Evolutionary conservation across 35 echinoderm and acorn worm species (phyloP), one percentile per base, ranked within the genome.

Genomic region (Strongylocentrotus purpuratus): DNA sequence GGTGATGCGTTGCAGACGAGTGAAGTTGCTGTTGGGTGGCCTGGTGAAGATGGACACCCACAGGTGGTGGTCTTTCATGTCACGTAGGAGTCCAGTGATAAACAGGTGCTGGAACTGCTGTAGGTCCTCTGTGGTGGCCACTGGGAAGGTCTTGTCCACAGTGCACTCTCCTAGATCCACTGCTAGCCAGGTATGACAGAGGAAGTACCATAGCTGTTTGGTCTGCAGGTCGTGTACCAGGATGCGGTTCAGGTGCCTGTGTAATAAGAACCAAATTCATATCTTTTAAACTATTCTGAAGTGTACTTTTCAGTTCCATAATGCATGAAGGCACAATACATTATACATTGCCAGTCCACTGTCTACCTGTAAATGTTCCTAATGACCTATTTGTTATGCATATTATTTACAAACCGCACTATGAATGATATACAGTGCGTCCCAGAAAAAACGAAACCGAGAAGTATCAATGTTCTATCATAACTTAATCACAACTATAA

Each of bases 141-240:
- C 93, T 9, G 94, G 94, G 70, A 99, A 96, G 0, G 96, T 97
- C 86, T 95, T 97, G 93, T 98, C 96, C 25, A 98, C 94, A 17
- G 85, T 50, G 31, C 94, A 47, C 18, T 97, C 95, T 4, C 94
- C 85, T 25, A 97, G 52, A 92, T 97, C 97, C 6, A 99, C 90
- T 33, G 96, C 96, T 12, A 99, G 91, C 98, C 98, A 99, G 28
- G 96, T 96, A 46, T 98, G 97, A 48, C 97, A 97, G 32, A 99
- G 96, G 94, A 99, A 99, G 92, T 99, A 99, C 98, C 98, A 99
- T 90, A 96, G 96, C 9, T 90, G 85, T 35, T 95, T 95, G 70
- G 31, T 98, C 86, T 99, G 94, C 12, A 99, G 92, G 46, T 99
- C 98, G 25, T 99, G 98, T 18, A 99, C 95, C 33, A 99, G 46